Base-by-base conservation (phyloP, 2,888 invertebrate species). In the Aporophyla lueneburgensis region DNA sequence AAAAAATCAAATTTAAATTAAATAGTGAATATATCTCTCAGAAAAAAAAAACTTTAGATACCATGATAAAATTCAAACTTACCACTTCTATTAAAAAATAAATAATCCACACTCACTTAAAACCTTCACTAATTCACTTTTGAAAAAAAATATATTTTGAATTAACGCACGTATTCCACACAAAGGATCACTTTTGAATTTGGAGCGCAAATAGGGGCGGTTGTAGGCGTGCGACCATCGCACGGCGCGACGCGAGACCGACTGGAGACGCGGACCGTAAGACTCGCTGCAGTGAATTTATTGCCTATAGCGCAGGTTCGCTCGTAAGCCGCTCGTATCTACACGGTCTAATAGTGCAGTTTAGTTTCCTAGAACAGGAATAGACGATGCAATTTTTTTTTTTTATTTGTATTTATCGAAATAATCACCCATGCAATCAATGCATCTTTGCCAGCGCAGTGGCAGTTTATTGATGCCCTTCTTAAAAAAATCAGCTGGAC, bases 271-370 rank as follows among this genome's bases (percentile, higher is more conserved):
- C 82, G 53, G 59, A 51, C 61, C 3, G 79, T 65, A 49, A 66
- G 33, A 65, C 54, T 56, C 43, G 80, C 83, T 89, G 86, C 88
- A 86, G 85, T 84, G 79, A 83, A 67, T 73, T 33, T 79, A 84
- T 81, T 63, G 68, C 77, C 79, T 65, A 74, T 71, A 78, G 88
- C 89, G 88, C 89, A 87, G 85, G 81, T 89, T 86, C 65, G 61
- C 43, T 67, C 46, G 51, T 58, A 56, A n/a, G n/a, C 74, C 65
- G 27, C 33, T 14, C 12, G 70, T 85, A 63, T 83, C 71, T 65
- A 65, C 53, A 27, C 49, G 69, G 49, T 61, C 65, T 82, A 77
- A 73, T 54, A 80, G 78, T 88, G 87, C 87, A 88, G 82, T 71
- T 66, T 46, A 71, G 63, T 76, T 88, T 84, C 82, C 78, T 12